phyloP scores from a whole-genome alignment of 2,113 vertebrate genomes.

The Chauna torquata region DNA sequence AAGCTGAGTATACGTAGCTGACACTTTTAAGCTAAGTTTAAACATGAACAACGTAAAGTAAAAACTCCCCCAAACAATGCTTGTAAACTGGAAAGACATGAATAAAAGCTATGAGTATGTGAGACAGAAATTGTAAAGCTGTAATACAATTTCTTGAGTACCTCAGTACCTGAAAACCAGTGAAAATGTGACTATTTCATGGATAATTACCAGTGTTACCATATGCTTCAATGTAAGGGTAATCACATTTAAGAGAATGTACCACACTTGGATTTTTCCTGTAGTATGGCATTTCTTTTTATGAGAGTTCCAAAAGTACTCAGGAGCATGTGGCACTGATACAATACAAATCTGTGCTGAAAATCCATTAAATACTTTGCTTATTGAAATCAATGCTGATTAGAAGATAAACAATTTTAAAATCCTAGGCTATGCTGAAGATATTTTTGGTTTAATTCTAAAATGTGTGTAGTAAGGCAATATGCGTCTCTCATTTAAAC shows the following conservation, averaged over 20 bases:
- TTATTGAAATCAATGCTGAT: neutral
- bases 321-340: neutral
- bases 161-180: neutral
- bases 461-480: neutral
- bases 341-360: neutral
- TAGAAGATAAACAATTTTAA: neutral
- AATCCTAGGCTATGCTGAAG: neutral
- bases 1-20: neutral
- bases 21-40: neutral
- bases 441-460: neutral
- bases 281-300: neutral
- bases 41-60: neutral
- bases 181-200: neutral
- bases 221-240: neutral
- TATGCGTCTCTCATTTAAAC: neutral
- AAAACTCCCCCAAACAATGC: neutral
- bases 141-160: neutral
- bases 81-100: neutral
- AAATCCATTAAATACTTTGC: neutral
- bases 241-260: neutral
- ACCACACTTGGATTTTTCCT: neutral
- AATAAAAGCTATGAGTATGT: neutral
- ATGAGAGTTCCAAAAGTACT: neutral
- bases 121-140: neutral
- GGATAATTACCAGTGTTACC: neutral